These are phyloP conservation scores for Ophion ventricosus DNA, from an alignment of 2,888 invertebrate genomes.

Conservation along the genomic window DNA sequence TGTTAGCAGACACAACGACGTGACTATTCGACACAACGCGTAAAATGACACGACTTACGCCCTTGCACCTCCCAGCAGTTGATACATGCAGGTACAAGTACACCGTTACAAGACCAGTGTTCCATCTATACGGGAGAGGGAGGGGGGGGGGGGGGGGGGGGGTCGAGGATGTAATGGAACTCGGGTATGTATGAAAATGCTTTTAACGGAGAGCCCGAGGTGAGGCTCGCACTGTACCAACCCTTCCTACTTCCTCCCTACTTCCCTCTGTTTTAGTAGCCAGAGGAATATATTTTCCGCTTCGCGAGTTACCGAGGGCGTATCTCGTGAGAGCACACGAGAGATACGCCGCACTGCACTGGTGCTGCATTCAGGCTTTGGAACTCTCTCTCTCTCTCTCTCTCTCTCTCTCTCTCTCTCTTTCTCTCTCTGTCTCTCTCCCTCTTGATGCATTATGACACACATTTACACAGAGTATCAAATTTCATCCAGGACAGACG, in stretches of 20 bases:
- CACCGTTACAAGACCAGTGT: slow-evolving; percentile 1
- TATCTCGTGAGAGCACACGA: slow-evolving; percentile 45
- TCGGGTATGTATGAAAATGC: slow-evolving; percentile 64
- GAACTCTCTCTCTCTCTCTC: neutral
- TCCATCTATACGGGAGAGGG: neutral
- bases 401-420: slow-evolving; percentile 25
- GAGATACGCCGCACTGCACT: slow-evolving; percentile 45
- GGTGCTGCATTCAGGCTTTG: slow-evolving; percentile 37
- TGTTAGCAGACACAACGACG: slow-evolving; percentile 2
- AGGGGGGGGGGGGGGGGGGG: neutral
- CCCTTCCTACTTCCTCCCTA: slow-evolving; percentile 14
- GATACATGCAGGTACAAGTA: slow-evolving; percentile 2
- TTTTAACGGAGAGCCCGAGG: slow-evolving; percentile 51
- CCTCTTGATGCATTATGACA: slow-evolving; percentile 23
- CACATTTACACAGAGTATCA: slow-evolving; percentile 43
- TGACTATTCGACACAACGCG: neutral
- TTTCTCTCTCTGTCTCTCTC: slow-evolving; percentile 2
- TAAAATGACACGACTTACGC: neutral
- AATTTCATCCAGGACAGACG: slow-evolving; percentile 13
- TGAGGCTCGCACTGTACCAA: slow-evolving; percentile 11
- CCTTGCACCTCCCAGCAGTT: neutral
- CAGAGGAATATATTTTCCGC: slow-evolving; percentile 72
- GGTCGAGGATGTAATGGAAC: slow-evolving; percentile 52
- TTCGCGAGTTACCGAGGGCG: slow-evolving; percentile 56
- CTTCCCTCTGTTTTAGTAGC: slow-evolving; percentile 57